phyloP scores from a whole-genome alignment of 2,797 vertebrate genomes.

The Helarctos malayanus region DNA sequence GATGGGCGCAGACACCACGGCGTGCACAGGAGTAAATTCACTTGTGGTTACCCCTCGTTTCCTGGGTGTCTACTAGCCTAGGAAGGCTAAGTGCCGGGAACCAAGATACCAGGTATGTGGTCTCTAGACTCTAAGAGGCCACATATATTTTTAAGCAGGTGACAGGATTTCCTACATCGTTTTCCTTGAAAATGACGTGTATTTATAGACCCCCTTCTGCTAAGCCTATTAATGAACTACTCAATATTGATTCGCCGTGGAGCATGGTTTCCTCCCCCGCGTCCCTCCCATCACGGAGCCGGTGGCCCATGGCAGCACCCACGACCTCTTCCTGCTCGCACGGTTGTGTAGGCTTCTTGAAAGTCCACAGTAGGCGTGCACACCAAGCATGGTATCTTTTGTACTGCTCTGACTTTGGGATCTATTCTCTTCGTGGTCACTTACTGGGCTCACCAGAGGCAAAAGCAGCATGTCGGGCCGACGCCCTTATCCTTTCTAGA shows the following conservation, averaged over 20 bases:
- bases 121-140: background rate
- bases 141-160: background rate
- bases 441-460: background rate
- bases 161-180: background rate
- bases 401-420: background rate
- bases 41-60: rapidly evolving
- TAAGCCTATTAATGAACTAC: background rate
- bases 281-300: background rate
- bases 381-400: rapidly evolving
- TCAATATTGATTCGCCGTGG: background rate
- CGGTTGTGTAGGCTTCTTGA: too few relatives aligned
- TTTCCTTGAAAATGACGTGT: background rate
- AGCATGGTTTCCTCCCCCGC: background rate
- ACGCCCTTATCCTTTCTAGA: rapidly evolving
- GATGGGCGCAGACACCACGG: background rate
- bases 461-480: rapidly evolving
- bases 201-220: background rate
- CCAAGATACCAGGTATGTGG: rapidly evolving
- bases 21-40: rapidly evolving
- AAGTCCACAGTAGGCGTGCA: rapidly evolving
- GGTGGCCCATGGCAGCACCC: rapidly evolving
- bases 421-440: rapidly evolving
- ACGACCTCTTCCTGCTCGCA: background rate
- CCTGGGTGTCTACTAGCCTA: rapidly evolving
- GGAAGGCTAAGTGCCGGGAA: too few relatives aligned